Percentiles rank a stretch among this genome's conserved stretches.
These are phyloP conservation scores for Tipula confusa DNA, from an alignment of 2,888 invertebrate genomes.

Conservation along the genomic window DNA sequence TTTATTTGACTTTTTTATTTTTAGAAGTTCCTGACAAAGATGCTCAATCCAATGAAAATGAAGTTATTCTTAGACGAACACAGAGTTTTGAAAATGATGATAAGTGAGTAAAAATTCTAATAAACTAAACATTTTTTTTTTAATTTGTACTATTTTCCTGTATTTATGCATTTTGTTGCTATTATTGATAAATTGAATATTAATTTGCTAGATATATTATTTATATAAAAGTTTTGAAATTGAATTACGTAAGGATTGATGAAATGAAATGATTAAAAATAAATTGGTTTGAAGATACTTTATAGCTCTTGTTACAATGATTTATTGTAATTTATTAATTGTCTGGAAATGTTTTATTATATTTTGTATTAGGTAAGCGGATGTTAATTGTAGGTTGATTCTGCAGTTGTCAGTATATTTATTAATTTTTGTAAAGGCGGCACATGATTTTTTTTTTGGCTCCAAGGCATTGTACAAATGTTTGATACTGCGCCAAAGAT, in stretches of 20 bases:
- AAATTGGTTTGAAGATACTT: neutral
- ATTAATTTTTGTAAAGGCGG: neutral
- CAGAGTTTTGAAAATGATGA: slow-evolving; percentile 86
- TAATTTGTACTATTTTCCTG: neutral
- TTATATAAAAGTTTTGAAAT: neutral
- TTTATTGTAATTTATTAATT: slow-evolving; percentile 12
- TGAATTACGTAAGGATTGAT: slow-evolving; percentile 12
- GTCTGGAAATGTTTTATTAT: neutral
- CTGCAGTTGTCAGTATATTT: neutral
- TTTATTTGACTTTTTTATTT: slow-evolving; percentile 37
- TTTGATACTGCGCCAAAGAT: too few species aligned
- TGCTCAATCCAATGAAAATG: slow-evolving; percentile 52
- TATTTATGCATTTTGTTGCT: slow-evolving; percentile 35
- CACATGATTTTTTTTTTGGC: neutral
- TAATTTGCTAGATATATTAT: slow-evolving; percentile 6
- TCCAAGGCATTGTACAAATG: neutral
- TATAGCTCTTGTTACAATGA: neutral
- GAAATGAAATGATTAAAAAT: neutral
- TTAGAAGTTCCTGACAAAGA: slow-evolving; percentile 57
- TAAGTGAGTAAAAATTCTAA: slow-evolving; percentile 62
- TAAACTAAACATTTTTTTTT: neutral
- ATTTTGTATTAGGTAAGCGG: neutral
- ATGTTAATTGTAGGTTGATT: neutral
- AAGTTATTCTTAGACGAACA: slow-evolving; percentile 71
- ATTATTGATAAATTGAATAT: neutral